Base-by-base conservation (phyloP, 2,888 invertebrate species). In the Cantharis lateralis region DNA sequence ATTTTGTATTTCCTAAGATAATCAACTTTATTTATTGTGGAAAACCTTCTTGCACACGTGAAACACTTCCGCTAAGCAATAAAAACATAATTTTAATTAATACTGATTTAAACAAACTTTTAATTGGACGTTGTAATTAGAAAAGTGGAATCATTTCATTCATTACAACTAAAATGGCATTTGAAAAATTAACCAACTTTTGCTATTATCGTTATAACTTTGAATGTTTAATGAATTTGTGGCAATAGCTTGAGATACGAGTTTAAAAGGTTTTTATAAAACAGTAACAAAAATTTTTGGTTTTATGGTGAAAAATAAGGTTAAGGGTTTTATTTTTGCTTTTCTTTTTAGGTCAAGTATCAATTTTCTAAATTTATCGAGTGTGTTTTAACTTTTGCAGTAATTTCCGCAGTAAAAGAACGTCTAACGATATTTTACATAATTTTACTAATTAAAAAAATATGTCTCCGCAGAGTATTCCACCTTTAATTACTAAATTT, bases 111-210 rank as follows among this genome's bases (percentile, higher is more conserved):
- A 20, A 20, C 16, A 24, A 66, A 66, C 64, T 66, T 66, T 66
- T 66, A 20, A 66, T 20, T 66, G 18, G 64, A 66, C 10, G 24
- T 66, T 66, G 24, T 24, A 66, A 66, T 66, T 66, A 66, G 64
- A n/a, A 18, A 15, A 20, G 64, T 20, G 64, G 24, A 20, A 66
- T 18, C 24, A 66, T 66, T 20, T 66, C 64, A 66, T 66, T 66
- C 64, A 20, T 66, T 66, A 20, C 20, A 66, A 66, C 24, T 66
- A 66, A 66, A 66, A 66, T 16, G 64, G 15, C 16, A 66, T 66
- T 66, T 20, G 64, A 66, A 66, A 66, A 66, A 66, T 66, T 66
- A 66, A 20, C 64, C 64, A 66, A 66, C 64, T 66, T 66, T 66
- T 20, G 20, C 64, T 66, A 66, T 66, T 20, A 66, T 66, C 64